Conservation (phyloP, 2,113 vertebrate species). For the Limanda limanda region DNA sequence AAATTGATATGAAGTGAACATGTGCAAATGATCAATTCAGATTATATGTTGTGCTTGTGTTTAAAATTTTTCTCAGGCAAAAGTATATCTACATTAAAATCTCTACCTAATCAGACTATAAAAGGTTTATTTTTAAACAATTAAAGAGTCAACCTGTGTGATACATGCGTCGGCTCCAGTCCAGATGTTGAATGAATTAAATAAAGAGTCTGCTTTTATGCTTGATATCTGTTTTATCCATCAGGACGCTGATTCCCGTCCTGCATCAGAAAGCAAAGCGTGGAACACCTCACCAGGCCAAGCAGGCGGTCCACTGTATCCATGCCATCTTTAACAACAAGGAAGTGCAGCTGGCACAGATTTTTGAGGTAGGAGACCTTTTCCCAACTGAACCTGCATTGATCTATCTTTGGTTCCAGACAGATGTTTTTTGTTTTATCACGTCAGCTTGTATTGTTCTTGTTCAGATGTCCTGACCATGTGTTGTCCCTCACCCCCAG, state of each 20-base stretch:
- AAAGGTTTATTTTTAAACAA: neutral
- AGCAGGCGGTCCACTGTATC: slow-evolving; percentile 98
- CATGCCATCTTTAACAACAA: slow-evolving; percentile 99
- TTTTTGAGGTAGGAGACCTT: slow-evolving; percentile 90
- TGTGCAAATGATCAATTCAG: neutral
- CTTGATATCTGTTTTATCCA: slow-evolving; percentile 5
- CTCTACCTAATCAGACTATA: neutral
- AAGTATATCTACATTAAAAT: neutral
- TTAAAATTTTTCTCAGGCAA: no score
- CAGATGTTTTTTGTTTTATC: neutral
- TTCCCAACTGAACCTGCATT: neutral
- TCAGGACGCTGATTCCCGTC: slow-evolving; percentile 96
- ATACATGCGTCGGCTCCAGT: no score
- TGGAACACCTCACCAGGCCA: slow-evolving; percentile 98
- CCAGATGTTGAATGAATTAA: neutral
- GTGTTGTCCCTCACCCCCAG: slow-evolving; percentile 72
- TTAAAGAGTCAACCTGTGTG: neutral
- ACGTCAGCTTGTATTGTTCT: neutral
- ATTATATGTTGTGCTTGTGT: neutral
- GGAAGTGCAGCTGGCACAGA: slow-evolving; percentile 98
- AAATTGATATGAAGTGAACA: neutral
- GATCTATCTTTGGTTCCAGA: neutral
- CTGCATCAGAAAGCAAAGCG: slow-evolving; percentile 99
- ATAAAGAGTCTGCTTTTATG: neutral
- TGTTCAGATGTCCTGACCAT: neutral